Conservation (phyloP, 2,888 invertebrate species). For the Phalera bucephala region DNA sequence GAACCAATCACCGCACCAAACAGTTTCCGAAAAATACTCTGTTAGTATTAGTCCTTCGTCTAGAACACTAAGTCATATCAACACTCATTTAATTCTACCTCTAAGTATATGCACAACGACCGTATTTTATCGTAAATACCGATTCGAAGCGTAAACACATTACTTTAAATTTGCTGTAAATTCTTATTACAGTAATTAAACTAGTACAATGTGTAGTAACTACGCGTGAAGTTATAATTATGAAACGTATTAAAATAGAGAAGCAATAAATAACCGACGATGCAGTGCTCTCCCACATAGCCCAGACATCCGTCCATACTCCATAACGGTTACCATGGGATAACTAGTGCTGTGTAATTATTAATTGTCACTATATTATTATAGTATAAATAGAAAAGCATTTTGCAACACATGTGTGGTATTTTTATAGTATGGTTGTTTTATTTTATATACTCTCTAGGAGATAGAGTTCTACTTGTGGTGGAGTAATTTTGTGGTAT, state of each 20-base stretch:
- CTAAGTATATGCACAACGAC: no score
- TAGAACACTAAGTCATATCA: no score
- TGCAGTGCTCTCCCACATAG: slow-evolving; percentile 66
- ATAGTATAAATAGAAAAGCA: slow-evolving; percentile 9
- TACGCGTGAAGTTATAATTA: slow-evolving; percentile 26
- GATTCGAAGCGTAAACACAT: no score
- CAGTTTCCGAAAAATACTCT: no score
- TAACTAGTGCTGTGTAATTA: slow-evolving; percentile 14
- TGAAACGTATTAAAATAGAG: slow-evolving; percentile 38
- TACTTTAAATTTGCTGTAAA: no score
- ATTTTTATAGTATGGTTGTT: neutral
- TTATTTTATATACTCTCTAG: neutral
- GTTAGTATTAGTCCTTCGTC: no score
- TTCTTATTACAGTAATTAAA: slow-evolving; percentile 35
- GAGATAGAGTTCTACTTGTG: no score
- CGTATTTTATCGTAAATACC: no score
- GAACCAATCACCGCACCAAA: no score
- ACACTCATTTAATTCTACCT: no score
- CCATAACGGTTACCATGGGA: slow-evolving; percentile 27
- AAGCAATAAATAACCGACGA: slow-evolving; percentile 34
- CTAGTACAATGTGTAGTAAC: slow-evolving; percentile 19
- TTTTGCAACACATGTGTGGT: slow-evolving; percentile 5
- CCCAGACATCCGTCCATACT: slow-evolving; percentile 36
- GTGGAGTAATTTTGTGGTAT: no score
- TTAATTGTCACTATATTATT: slow-evolving; percentile 15